A percentile compares a stretch with the other conserved stretches of the same genome.
Conservation (phyloP, 2,113 vertebrate species). For the Columba janthina region DNA sequence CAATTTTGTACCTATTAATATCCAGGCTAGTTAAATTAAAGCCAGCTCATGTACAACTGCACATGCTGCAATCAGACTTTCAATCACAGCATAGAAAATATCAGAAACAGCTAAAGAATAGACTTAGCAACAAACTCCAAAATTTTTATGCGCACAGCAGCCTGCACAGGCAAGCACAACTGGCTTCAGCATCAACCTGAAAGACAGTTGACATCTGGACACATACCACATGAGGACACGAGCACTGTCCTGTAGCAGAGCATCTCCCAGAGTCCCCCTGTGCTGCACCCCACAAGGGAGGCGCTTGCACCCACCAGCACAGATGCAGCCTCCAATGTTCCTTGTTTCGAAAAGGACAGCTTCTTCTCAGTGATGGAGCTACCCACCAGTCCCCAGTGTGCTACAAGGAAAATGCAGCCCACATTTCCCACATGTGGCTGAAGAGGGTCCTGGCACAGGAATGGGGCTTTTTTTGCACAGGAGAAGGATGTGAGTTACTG, state of each 20-base stretch:
- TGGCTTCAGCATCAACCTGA: not conserved
- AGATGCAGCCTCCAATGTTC: not conserved
- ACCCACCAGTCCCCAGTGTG: rapidly evolving
- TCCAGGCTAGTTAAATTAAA: not conserved
- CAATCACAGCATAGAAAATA: not conserved
- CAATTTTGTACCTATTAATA: not conserved
- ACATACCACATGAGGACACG: rapidly evolving
- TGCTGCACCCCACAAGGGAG: rapidly evolving
- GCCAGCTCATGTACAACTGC: not conserved
- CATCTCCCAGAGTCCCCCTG: not conserved
- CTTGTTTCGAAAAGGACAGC: not conserved
- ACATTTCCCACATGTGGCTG: not conserved
- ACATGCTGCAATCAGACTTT: not conserved
- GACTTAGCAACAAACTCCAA: not conserved
- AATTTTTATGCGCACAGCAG: rapidly evolving
- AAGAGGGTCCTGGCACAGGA: not conserved
- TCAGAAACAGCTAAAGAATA: not conserved
- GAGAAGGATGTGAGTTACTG: not conserved
- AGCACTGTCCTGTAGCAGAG: rapidly evolving
- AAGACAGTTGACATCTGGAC: not conserved
- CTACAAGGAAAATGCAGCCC: not conserved
- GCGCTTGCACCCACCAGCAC: not conserved
- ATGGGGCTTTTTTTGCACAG: rapidly evolving
- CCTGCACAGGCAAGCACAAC: not conserved
- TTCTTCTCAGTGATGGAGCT: not conserved